Evolutionary conservation across 1,140 invertebrate genomes (phyloP).

Genomic region (Streblospio benedicti): DNA sequence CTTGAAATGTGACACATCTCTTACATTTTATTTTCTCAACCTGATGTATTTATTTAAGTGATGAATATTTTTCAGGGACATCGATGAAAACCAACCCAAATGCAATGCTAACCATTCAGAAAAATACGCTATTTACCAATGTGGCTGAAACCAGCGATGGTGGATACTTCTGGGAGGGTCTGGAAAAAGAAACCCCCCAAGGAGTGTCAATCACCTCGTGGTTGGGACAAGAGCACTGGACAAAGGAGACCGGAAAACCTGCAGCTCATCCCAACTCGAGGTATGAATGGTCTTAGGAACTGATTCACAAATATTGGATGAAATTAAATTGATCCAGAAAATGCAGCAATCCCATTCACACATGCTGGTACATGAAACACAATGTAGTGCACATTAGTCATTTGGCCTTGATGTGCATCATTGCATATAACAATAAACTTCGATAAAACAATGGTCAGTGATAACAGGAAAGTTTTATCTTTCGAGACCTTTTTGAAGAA

Average conservation of each 20-base stretch:
- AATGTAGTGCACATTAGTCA: no score
- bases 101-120: slow-evolving; percentile 88
- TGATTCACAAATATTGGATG: neutral
- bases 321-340: no score
- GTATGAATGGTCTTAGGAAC: neutral
- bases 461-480: neutral
- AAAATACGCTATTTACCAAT: slow-evolving; percentile 96
- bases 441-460: neutral
- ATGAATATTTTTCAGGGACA: slow-evolving; percentile 52
- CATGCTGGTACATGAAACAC: no score
- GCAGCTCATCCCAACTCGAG: slow-evolving; percentile 48
- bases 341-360: no score
- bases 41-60: neutral
- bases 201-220: slow-evolving; percentile 32
- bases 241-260: slow-evolving; percentile 51
- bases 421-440: neutral
- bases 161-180: slow-evolving; percentile 80
- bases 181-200: slow-evolving; percentile 60
- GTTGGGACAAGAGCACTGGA: slow-evolving; percentile 32
- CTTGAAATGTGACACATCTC: no score
- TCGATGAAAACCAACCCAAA: slow-evolving; percentile 87
- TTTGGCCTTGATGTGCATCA: neutral
- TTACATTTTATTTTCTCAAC: neutral
- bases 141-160: slow-evolving; percentile 92
- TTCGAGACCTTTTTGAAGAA: neutral